Evolutionary conservation across 2,797 vertebrate species (phyloP).

Genomic region (Phylloscopus collybita): DNA sequence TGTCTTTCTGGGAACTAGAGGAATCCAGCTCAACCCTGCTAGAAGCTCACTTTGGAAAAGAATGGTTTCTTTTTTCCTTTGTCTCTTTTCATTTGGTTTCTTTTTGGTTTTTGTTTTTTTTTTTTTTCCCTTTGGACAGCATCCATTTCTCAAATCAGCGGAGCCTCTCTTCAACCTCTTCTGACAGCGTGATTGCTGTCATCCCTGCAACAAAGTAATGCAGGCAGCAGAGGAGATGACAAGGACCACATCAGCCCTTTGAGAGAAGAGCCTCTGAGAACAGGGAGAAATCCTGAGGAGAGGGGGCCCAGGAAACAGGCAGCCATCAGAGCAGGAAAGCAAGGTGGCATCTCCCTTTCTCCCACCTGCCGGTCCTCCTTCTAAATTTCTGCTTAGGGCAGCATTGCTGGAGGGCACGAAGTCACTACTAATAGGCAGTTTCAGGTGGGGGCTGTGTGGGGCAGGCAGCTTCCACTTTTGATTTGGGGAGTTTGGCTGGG

Average conservation of each 20-base stretch:
- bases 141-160: constrained; percentile 88
- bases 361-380: too few relatives aligned
- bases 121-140: constrained; percentile 71
- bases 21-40: neutral
- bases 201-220: neutral
- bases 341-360: too few relatives aligned
- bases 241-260: too few relatives aligned
- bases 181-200: neutral
- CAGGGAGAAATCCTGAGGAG: neutral
- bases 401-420: too few relatives aligned
- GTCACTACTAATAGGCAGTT: neutral
- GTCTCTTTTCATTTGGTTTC: neutral
- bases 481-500: too few relatives aligned
- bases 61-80: neutral
- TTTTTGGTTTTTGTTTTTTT: neutral
- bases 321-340: too few relatives aligned
- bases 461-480: neutral
- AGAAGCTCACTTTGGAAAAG: neutral
- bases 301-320: neutral
- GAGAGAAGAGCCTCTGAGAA: too few relatives aligned
- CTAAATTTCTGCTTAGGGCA: too few relatives aligned
- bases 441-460: neutral
- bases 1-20: neutral
- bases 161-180: constrained; percentile 87
- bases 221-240: too few relatives aligned